Evolutionary conservation across 2,888 invertebrate genomes (phyloP).

Genomic region (Congeria kusceri): DNA sequence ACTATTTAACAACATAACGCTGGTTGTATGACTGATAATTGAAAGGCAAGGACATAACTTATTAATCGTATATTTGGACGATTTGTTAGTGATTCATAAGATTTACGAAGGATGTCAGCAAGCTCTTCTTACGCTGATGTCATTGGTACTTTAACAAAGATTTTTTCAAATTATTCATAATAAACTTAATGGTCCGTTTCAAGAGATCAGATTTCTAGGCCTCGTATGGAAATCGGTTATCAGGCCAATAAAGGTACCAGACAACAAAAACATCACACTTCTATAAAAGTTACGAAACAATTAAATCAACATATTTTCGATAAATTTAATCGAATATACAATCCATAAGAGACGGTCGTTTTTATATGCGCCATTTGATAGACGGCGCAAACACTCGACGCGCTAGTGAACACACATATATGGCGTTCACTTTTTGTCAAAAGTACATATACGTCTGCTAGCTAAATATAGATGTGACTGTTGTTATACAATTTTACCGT

Average conservation of each 20-base stretch:
- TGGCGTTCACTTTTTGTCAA: too few species aligned
- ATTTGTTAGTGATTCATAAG: slow-evolving; percentile 19
- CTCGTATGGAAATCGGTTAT: not conserved
- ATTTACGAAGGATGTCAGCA: slow-evolving; percentile 18
- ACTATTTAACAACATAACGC: slow-evolving; percentile 25
- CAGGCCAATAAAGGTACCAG: not conserved
- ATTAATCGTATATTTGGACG: slow-evolving; percentile 22
- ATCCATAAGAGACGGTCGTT: slow-evolving; percentile 20
- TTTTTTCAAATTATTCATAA: slow-evolving; percentile 36
- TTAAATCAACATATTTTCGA: slow-evolving; percentile 11
- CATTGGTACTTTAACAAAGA: slow-evolving; percentile 15
- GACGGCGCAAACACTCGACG: not conserved
- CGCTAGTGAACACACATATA: slow-evolving; percentile 7
- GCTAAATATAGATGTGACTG: too few species aligned
- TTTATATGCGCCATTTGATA: slow-evolving; percentile 11
- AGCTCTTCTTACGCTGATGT: slow-evolving; percentile 7
- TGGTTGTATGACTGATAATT: slow-evolving; percentile 23
- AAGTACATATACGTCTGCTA: too few species aligned
- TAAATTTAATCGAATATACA: slow-evolving; percentile 13
- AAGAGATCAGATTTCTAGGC: slow-evolving; percentile 6
- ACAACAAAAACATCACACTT: not conserved
- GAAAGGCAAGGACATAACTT: slow-evolving; percentile 1
- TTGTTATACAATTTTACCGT: too few species aligned
- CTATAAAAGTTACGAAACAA: not conserved
- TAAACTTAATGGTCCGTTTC: slow-evolving; percentile 27